These are phyloP conservation scores for Myotis myotis DNA, from an alignment of 2,797 vertebrate genomes.

Conservation along the genomic window DNA sequence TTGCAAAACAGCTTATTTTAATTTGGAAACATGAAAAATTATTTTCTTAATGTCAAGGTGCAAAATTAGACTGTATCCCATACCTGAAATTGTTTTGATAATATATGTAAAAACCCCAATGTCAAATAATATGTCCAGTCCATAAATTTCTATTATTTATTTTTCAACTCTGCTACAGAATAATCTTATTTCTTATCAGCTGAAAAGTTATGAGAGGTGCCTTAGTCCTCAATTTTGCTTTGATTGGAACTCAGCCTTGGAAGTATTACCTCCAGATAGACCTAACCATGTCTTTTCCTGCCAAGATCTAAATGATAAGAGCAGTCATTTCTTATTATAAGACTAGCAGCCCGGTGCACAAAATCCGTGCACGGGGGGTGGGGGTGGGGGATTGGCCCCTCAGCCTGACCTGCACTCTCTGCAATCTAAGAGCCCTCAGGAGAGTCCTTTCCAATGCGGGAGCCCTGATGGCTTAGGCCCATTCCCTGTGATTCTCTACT, in stretches of 20 bases:
- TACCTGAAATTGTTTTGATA: background rate
- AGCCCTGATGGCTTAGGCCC: too few species aligned
- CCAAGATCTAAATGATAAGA: background rate
- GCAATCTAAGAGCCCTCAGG: too few species aligned
- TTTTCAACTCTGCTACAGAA: background rate
- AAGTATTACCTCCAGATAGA: background rate
- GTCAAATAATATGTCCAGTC: background rate
- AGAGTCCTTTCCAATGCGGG: too few species aligned
- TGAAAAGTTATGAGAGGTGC: background rate
- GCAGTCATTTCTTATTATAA: background rate
- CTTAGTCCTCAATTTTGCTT: background rate
- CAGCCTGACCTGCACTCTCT: too few species aligned
- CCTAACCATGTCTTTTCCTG: background rate
- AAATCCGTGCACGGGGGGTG: too few species aligned
- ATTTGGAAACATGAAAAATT: background rate
- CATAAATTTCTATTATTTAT: background rate
- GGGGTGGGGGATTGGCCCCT: too few species aligned
- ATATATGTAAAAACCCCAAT: background rate
- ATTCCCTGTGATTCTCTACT: too few species aligned
- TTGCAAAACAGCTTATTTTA: background rate
- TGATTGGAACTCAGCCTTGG: background rate
- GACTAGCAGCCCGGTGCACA: too few species aligned
- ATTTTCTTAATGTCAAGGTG: background rate
- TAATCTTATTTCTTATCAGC: background rate
- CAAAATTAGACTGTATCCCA: background rate